Conservation (phyloP, 2,113 vertebrate species). For the Leptocoma aspasia region DNA sequence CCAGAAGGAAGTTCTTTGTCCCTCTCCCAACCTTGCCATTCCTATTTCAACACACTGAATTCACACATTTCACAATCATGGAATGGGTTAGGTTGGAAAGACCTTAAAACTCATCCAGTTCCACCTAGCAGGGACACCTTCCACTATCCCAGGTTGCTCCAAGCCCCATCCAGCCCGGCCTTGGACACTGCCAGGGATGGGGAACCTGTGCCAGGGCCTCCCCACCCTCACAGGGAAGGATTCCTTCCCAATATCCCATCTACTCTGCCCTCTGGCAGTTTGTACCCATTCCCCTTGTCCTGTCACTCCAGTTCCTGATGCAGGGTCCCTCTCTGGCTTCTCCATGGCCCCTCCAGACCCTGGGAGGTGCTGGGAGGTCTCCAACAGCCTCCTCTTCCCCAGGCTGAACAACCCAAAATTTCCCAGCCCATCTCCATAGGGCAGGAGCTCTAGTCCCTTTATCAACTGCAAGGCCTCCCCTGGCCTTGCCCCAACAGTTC, state of each 20-base stretch:
- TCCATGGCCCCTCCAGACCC: accelerated
- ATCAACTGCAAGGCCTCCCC: too few relatives aligned
- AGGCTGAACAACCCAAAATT: not conserved
- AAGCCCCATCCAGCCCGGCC: not conserved
- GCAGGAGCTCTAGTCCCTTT: not conserved
- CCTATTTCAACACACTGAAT: not conserved
- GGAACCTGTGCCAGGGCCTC: not conserved
- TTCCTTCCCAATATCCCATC: not conserved
- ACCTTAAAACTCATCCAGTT: accelerated
- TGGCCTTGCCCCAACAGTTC: not conserved
- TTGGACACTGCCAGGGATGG: not conserved
- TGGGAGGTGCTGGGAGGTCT: not conserved
- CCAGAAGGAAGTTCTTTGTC: not conserved
- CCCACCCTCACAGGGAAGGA: accelerated
- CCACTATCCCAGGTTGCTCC: not conserved
- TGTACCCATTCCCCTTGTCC: accelerated
- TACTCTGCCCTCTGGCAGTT: accelerated
- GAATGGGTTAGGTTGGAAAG: not conserved
- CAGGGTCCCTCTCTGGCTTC: not conserved
- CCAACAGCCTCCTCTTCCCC: not conserved
- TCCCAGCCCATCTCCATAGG: not conserved
- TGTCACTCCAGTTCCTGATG: not conserved
- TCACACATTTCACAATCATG: not conserved
- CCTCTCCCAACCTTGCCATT: not conserved
- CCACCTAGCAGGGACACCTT: not conserved